Evolutionary conservation across 2,888 invertebrate genomes (phyloP), one percentile per base, ranked within the genome.

Genomic region (Torymus tubicola): DNA sequence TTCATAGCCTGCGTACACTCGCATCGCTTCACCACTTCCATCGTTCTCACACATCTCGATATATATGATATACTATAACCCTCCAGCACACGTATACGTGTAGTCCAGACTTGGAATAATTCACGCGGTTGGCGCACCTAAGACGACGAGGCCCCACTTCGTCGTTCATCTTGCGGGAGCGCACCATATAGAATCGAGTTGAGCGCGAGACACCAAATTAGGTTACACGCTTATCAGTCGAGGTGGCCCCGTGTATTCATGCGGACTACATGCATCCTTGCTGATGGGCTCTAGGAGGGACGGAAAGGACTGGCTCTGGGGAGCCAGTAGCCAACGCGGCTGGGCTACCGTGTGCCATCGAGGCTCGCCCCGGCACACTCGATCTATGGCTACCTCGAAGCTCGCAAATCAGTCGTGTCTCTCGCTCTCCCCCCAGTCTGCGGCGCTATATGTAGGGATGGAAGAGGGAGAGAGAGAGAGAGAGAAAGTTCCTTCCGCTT

Each of bases 301-400:
- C 77, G 84, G 87, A 89, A 89, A 88, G 86, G 87, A 86, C 84
- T 85, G 86, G 82, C 89, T 87, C 89, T 85, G 83, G 89, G 88
- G 88, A 89, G 83, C 81, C 84, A 84, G 57, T 50, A 31, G 67
- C 42, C 42, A 42, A 42, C 14, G 52, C 24, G 16, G 5, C 42
- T 42, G 10, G 16, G 2, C 42, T 42, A 42, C 42, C 42, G 18
- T 24, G 85, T 85, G 81, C 84, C 85, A 87, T 87, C 86, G 84
- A 87, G 85, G 42, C 42, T 8, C 42, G 42, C 8, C 84, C 81
- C 61, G 55, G 83, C 42, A 42, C 42, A 82, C 78, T 87, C 87
- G 87, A 88, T 89, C 86, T 87, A 87, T 87, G 87, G 86, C 85
- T 85, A 82, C 85, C 42, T 87, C 85, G 83, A 85, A 81, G 85